phyloP scores from a whole-genome alignment of 2,888 invertebrate genomes.

The Abrostola triplasia region DNA sequence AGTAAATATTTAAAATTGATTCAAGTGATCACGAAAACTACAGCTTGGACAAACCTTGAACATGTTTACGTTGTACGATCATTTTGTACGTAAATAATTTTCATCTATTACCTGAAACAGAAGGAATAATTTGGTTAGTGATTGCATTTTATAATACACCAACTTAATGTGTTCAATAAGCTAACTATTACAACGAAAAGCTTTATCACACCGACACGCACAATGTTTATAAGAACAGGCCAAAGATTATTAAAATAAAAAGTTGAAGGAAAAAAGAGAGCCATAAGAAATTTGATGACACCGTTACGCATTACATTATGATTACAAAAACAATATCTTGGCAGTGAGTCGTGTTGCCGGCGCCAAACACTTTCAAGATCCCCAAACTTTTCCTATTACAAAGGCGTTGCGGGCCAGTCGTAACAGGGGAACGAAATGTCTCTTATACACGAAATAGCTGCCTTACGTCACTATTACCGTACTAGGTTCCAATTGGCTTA shows the following conservation, averaged over 20 bases:
- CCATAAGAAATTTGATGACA: conserved; percentile 30
- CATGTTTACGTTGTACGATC: conserved; percentile 37
- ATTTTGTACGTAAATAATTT: conserved; percentile 47
- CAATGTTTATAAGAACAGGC: background rate
- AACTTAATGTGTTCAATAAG: background rate
- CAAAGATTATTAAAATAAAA: background rate
- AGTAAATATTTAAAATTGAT: conserved; percentile 63
- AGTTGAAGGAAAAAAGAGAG: conserved; percentile 20
- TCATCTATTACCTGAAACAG: conserved; percentile 77
- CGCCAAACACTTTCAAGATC: conserved; percentile 63
- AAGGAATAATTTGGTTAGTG: conserved; percentile 37
- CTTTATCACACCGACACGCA: background rate
- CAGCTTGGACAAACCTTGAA: conserved; percentile 68
- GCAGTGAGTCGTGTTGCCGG: conserved; percentile 59
- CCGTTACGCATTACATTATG: conserved; percentile 49
- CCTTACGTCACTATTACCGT: conserved; percentile 21
- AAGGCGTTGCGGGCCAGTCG: conserved; percentile 53
- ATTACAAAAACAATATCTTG: conserved; percentile 66
- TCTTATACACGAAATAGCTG: conserved; percentile 46
- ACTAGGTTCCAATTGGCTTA: conserved; percentile 19
- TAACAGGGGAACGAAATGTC: conserved; percentile 59
- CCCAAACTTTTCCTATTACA: conserved; percentile 71
- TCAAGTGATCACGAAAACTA: conserved; percentile 68
- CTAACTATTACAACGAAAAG: no score
- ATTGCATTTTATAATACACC: conserved; percentile 20